Percentiles rank a stretch among this genome's conserved stretches.
Conservation (phyloP, 2,113 vertebrate species). For the Leptocoma aspasia region DNA sequence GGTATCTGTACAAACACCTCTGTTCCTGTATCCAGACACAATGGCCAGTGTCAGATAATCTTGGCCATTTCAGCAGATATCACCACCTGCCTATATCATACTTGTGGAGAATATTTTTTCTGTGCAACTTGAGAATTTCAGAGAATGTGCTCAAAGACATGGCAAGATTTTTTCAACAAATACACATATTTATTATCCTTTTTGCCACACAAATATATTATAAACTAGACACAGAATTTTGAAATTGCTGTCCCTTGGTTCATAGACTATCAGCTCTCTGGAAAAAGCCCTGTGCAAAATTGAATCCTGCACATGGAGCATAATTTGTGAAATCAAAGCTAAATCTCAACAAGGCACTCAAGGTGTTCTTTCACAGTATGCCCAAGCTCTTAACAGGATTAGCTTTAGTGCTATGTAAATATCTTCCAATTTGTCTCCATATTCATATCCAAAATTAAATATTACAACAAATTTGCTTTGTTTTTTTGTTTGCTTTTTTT, state of each 20-base stretch:
- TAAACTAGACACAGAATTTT: background rate
- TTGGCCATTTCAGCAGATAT: background rate
- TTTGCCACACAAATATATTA: background rate
- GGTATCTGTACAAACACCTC: background rate
- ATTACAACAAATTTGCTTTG: background rate
- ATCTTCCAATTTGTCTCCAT: background rate
- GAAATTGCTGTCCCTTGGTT: background rate
- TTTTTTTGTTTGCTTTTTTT: background rate
- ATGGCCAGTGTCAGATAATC: background rate
- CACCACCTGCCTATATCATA: background rate
- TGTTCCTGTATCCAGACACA: background rate
- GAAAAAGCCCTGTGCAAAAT: background rate
- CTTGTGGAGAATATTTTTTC: background rate
- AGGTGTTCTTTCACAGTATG: background rate
- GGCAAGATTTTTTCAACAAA: background rate
- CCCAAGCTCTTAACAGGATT: slow-evolving; percentile 7
- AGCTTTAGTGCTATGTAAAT: slow-evolving; percentile 4
- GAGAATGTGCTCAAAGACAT: background rate
- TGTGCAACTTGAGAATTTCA: background rate
- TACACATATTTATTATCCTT: background rate
- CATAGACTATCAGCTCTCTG: background rate
- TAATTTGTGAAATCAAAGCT: background rate
- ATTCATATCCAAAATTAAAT: background rate
- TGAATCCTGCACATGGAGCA: background rate
- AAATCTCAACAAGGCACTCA: background rate